A percentile compares a stretch with the other conserved stretches of the same genome.
phyloP scores from a whole-genome alignment of 1,140 invertebrate species.

The Polyergus mexicanus region DNA sequence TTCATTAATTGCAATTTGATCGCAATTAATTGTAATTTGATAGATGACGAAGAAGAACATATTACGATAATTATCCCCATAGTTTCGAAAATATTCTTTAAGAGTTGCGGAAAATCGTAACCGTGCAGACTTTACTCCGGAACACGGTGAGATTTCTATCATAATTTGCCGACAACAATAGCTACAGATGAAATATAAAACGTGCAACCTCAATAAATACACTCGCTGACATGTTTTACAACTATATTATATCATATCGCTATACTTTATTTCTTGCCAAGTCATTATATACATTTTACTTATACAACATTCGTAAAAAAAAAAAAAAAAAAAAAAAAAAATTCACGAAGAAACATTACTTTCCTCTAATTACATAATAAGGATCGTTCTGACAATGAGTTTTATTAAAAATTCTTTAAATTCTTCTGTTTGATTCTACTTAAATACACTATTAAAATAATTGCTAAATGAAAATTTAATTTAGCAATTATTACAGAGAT shows the following conservation, averaged over 20 bases:
- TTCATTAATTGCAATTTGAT: too few relatives aligned
- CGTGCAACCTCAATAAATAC: background rate
- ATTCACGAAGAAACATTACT: background rate
- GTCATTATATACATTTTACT: background rate
- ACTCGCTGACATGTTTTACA: background rate
- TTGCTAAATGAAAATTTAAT: background rate
- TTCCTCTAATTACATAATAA: too few relatives aligned
- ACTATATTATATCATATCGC: background rate
- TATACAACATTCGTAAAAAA: background rate
- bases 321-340: too few relatives aligned
- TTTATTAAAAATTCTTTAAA: background rate
- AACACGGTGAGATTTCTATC: background rate
- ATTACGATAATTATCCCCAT: background rate
- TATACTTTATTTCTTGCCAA: background rate
- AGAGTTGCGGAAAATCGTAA: background rate
- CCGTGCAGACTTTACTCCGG: background rate
- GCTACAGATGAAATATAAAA: background rate
- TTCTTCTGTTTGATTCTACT: background rate
- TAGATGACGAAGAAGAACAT: background rate
- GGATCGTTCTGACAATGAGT: too few relatives aligned
- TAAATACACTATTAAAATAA: background rate
- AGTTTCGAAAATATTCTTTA: background rate
- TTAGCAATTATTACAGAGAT: background rate
- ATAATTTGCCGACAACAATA: conserved; percentile 5
- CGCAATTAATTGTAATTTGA: background rate